Evolutionary conservation across 2,113 vertebrate species (phyloP).

Genomic region (Eudyptes chrysolophus): DNA sequence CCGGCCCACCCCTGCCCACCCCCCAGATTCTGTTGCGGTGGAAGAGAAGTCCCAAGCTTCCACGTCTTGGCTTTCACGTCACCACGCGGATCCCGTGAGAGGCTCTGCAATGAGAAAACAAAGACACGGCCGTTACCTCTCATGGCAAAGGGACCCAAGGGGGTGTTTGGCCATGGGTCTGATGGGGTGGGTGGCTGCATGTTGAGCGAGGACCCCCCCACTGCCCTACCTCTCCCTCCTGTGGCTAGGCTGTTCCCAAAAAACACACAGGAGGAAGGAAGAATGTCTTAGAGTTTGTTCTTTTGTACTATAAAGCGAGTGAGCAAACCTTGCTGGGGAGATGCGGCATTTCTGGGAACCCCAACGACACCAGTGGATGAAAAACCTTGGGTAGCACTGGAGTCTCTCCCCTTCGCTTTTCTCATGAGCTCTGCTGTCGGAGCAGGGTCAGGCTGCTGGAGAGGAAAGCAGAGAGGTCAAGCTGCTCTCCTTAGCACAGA

Average conservation of each 20-base stretch:
- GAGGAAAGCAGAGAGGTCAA: not conserved
- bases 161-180: not conserved
- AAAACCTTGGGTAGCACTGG: not conserved
- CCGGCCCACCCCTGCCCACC: slow-evolving; percentile 50
- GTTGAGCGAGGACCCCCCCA: not conserved
- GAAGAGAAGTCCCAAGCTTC: slow-evolving; percentile 48
- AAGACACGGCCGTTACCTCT: not conserved
- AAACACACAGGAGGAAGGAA: not conserved
- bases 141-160: accelerated
- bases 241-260: not conserved
- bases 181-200: not conserved
- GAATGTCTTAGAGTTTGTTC: not conserved
- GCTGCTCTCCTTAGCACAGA: not conserved
- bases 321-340: not conserved
- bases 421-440: not conserved
- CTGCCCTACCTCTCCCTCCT: not conserved
- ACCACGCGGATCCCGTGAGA: not conserved
- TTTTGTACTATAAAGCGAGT: accelerated
- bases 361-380: not conserved
- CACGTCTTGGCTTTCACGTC: slow-evolving; percentile 35
- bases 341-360: not conserved
- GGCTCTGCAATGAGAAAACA: slow-evolving; percentile 68
- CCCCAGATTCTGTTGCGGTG: not conserved
- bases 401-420: not conserved
- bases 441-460: not conserved